Evolutionary conservation across 2,797 vertebrate species (phyloP).

Genomic region (Uromys caudimaculatus): DNA sequence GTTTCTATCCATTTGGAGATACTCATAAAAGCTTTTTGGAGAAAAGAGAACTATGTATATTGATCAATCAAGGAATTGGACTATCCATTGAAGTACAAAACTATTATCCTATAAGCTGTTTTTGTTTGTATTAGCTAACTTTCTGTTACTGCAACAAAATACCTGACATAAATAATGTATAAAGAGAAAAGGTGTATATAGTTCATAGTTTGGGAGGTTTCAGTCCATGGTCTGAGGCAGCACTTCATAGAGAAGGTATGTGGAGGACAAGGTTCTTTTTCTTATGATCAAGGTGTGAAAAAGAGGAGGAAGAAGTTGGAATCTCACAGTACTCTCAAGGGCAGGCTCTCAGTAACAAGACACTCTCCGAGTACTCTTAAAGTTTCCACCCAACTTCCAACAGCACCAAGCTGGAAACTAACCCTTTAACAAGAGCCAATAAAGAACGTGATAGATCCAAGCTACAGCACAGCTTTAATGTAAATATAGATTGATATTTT

Average conservation of each 20-base stretch:
- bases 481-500: slow-evolving; percentile 15
- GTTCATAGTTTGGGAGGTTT: not conserved
- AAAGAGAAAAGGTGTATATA: not conserved
- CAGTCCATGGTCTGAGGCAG: not conserved
- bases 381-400: not conserved
- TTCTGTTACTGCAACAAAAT: not conserved
- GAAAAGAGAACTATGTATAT: slow-evolving; percentile 4
- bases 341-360: not conserved
- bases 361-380: not conserved
- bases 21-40: slow-evolving; percentile 37
- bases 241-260: not conserved
- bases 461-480: not conserved
- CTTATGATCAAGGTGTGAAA: not conserved
- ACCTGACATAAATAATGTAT: not conserved
- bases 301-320: not conserved
- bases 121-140: not conserved
- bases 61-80: not conserved
- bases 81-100: not conserved
- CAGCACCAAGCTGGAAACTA: not conserved
- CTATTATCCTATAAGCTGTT: not conserved
- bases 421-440: not conserved
- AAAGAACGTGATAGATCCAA: not conserved
- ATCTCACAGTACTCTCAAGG: not conserved
- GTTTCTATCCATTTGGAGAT: slow-evolving; percentile 24
- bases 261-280: not conserved